Conservation (phyloP, 2,888 invertebrate species). For the Nowickia ferox region DNA sequence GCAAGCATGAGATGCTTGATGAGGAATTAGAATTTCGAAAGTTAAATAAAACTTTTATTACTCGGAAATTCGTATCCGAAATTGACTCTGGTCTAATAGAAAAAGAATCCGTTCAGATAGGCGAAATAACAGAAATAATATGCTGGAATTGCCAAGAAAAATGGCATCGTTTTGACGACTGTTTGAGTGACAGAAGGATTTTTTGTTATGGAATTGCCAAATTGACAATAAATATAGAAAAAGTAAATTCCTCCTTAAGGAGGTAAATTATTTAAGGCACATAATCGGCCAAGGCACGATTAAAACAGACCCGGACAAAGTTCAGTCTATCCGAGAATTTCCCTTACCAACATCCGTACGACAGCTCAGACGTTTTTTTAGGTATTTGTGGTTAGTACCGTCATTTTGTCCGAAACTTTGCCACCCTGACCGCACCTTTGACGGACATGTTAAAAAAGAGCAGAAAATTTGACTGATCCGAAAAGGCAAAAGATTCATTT, state of each 20-base stretch:
- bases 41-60: not conserved
- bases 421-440: conserved; percentile 6
- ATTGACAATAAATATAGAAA: not conserved
- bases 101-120: not conserved
- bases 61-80: conserved; percentile 31
- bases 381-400: conserved; percentile 28
- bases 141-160: conserved; percentile 37
- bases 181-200: conserved; percentile 17
- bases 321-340: conserved; percentile 5
- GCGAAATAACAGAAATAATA: conserved; percentile 5
- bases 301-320: conserved; percentile 25
- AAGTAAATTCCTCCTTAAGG: not conserved
- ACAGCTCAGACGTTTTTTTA: conserved; percentile 29
- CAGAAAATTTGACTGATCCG: not conserved
- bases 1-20: conserved; percentile 8
- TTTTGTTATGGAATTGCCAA: conserved; percentile 45
- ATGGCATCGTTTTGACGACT: conserved; percentile 26
- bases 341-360: conserved; percentile 9
- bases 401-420: conserved; percentile 24
- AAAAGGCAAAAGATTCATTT: conserved; percentile 17
- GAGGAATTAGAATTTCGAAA: not conserved
- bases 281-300: not conserved
- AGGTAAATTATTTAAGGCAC: conserved; percentile 22
- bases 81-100: not conserved
- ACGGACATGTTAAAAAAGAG: conserved; percentile 31